Evolutionary conservation across 2,888 invertebrate genomes (phyloP).

Genomic region (Automeris io): DNA sequence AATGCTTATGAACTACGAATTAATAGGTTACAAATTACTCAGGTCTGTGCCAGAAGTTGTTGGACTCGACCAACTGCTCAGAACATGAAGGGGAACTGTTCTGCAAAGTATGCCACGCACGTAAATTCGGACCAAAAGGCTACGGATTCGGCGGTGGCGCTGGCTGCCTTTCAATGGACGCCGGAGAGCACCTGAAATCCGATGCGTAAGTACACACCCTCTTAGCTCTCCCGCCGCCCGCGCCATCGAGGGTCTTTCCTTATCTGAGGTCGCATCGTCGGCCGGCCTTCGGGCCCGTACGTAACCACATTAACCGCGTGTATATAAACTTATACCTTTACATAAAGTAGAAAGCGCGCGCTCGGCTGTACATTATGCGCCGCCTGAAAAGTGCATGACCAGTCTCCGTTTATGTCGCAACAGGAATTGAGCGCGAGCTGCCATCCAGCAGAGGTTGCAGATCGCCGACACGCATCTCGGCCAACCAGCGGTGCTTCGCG

Average conservation of each 20-base stretch:
- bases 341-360: slow-evolving; percentile 63
- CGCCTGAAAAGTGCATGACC: slow-evolving; percentile 76
- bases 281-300: slow-evolving; percentile 70
- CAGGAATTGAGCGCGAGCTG: slow-evolving; percentile 72
- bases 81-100: slow-evolving; percentile 97
- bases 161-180: slow-evolving; percentile 97
- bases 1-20: no score
- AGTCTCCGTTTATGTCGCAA: slow-evolving; percentile 77
- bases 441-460: slow-evolving; percentile 65
- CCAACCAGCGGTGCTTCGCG: slow-evolving; percentile 67
- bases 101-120: slow-evolving; percentile 98
- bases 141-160: slow-evolving; percentile 99
- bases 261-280: slow-evolving; percentile 68
- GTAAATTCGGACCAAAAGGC: slow-evolving; percentile 98
- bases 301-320: slow-evolving; percentile 76
- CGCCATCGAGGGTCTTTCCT: slow-evolving; percentile 77
- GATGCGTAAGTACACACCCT: slow-evolving; percentile 82
- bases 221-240: slow-evolving; percentile 67
- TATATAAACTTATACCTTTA: slow-evolving; percentile 67
- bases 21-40: slow-evolving; percentile 14
- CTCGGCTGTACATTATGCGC: slow-evolving; percentile 75
- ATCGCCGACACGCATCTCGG: slow-evolving; percentile 67
- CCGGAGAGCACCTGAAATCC: slow-evolving; percentile 91
- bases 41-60: slow-evolving; percentile 97
- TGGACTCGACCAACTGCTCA: slow-evolving; percentile 98